phyloP scores from a whole-genome alignment of 2,797 vertebrate species.

The Artibeus lituratus region DNA sequence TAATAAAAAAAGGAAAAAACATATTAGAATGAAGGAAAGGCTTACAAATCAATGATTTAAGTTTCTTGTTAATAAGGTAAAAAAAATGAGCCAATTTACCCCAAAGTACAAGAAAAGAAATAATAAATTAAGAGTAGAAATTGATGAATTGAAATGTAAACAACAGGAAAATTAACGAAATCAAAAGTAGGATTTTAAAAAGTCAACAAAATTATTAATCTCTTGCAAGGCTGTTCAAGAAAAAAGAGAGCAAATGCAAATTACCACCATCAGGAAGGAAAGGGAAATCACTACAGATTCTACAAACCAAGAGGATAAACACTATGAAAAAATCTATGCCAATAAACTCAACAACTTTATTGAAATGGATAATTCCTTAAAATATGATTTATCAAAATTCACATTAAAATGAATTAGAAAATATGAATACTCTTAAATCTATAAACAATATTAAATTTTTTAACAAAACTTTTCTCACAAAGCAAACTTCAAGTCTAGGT shows the following conservation, averaged over 20 bases:
- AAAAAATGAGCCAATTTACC: background rate
- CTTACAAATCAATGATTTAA: background rate
- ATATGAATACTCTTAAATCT: background rate
- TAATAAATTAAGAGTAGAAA: background rate
- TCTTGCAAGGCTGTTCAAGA: background rate
- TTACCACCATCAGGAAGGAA: background rate
- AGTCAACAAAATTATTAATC: background rate
- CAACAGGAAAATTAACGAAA: background rate
- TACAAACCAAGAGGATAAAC: background rate
- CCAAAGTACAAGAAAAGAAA: background rate
- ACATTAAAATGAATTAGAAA: background rate
- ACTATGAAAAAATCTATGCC: background rate
- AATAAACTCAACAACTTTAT: background rate
- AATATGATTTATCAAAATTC: background rate
- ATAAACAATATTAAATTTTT: background rate
- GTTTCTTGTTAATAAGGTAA: background rate
- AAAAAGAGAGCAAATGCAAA: constrained; percentile 7
- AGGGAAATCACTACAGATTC: background rate
- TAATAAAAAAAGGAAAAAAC: no score
- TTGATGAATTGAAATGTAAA: background rate
- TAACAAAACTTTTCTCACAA: background rate
- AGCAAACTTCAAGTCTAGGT: background rate
- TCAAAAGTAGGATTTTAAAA: background rate
- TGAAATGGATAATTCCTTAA: background rate
- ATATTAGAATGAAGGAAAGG: background rate